Base-by-base conservation (phyloP, 2,888 invertebrate genomes). In the Stenotaenia linearis region DNA sequence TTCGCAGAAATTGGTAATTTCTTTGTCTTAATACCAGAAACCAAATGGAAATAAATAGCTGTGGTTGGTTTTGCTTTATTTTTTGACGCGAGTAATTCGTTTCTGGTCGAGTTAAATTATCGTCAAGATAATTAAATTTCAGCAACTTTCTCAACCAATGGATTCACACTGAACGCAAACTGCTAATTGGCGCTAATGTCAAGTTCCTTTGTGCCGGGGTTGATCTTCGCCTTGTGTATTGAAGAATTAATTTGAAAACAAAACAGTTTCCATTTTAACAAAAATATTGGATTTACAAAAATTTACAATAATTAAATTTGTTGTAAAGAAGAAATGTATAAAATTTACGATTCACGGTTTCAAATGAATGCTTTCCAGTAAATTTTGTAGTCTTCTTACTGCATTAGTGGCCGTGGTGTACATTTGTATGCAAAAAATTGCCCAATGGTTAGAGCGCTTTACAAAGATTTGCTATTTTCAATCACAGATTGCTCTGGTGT, bases 21-120 rank as follows among this genome's bases (percentile, higher is more conserved):
- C 7, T 25, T 74, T 74, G 7, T 28, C 74, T 28, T 25, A 18
- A 50, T 18, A n/a, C 50, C 5, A 5, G 7, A 1, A 6, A 6
- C 50, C 4, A 45, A 25, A 10, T 6, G 10, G 25, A 61, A 61
- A 61, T 61, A 25, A 61, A 61, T 61, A 21, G 4, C 23, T 69
- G 69, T n/a, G 69, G 69, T 25, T 69, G 4, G 69, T 28, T 69
- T 69, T 69, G 69, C n/a, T 69, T 69, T 25, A 69, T 69, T 69
- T 69, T 69, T 69, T 69, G 69, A 69, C 69, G 25, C 28, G 12
- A 56, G 69, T 69, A 69, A 69, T 69, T 69, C 69, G 69, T 69
- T 69, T 69, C 23, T 69, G 69, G 69, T 69, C 25, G 69, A 69
- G 69, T 69, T 69, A 69, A 69, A 69, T 69, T 69, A 69, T 69